phyloP scores from a whole-genome alignment of 2,888 invertebrate genomes.

The Itoplectis maculator region DNA sequence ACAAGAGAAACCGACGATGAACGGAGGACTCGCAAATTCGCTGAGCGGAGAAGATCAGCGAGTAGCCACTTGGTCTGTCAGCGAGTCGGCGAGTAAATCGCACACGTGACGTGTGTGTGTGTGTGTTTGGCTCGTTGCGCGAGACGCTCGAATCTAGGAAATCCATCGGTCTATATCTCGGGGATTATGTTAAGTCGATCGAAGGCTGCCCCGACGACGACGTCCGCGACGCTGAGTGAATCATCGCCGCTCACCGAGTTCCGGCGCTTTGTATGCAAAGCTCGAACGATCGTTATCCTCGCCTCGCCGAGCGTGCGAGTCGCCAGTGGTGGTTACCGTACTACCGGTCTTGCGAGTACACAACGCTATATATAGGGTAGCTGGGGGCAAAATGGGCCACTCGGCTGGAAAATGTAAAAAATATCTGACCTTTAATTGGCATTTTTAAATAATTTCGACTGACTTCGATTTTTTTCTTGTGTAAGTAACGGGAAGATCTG shows the following conservation, averaged over 20 bases:
- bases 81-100: conserved; percentile 3
- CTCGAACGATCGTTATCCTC: conserved; percentile 49
- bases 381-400: too few relatives aligned
- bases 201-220: conserved; percentile 17
- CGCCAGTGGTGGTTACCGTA: neutral
- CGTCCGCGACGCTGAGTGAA: conserved; percentile 41
- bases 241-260: conserved; percentile 36
- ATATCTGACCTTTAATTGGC: too few relatives aligned
- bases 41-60: neutral
- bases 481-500: too few relatives aligned
- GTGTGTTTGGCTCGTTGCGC: neutral
- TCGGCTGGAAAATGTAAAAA: too few relatives aligned
- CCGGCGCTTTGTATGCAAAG: conserved; percentile 50
- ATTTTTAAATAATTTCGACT: too few relatives aligned
- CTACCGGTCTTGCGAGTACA: conserved; percentile 7
- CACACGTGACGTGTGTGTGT: too few relatives aligned
- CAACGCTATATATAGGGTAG: neutral
- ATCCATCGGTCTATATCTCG: neutral
- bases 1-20: conserved; percentile 19
- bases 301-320: neutral
- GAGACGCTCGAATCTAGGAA: neutral
- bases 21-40: too few relatives aligned
- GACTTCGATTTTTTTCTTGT: too few relatives aligned
- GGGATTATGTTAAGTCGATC: conserved; percentile 10
- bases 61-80: neutral